Evolutionary conservation across 2,888 invertebrate genomes (phyloP).

Genomic region (Hymenopus coronatus): DNA sequence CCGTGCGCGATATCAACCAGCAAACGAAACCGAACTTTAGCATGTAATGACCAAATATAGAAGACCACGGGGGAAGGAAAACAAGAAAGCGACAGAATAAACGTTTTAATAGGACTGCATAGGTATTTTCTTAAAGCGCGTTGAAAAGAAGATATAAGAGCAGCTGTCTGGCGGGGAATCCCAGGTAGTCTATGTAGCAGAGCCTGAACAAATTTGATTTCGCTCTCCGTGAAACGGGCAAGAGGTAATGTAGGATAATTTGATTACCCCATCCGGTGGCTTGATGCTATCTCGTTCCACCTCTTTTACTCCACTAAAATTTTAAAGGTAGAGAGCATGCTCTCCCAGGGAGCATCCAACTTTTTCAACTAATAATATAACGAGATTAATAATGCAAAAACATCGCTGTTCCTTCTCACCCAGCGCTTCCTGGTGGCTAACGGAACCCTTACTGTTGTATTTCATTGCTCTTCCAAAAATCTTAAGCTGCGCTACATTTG

Average conservation of each 20-base stretch:
- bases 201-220: neutral
- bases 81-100: neutral
- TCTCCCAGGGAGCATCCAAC: neutral
- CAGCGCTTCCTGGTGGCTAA: no score
- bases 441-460: no score
- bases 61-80: no score
- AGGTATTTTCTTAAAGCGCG: neutral
- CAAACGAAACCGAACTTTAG: no score
- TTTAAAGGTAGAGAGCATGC: neutral
- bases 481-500: no score
- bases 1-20: no score
- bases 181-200: neutral
- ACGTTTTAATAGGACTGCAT: neutral
- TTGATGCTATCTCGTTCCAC: neutral
- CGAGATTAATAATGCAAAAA: neutral
- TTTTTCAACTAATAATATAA: neutral
- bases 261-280: neutral
- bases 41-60: no score
- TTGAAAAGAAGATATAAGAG: neutral
- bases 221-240: neutral
- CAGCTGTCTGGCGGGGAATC: neutral
- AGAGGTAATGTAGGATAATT: neutral
- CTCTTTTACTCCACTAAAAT: neutral
- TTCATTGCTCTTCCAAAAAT: no score
- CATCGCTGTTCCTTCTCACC: neutral